A percentile compares a stretch with the other conserved stretches of the same genome.
Evolutionary conservation across 2,888 invertebrate species (phyloP).

Genomic region (Athalia circularis): DNA sequence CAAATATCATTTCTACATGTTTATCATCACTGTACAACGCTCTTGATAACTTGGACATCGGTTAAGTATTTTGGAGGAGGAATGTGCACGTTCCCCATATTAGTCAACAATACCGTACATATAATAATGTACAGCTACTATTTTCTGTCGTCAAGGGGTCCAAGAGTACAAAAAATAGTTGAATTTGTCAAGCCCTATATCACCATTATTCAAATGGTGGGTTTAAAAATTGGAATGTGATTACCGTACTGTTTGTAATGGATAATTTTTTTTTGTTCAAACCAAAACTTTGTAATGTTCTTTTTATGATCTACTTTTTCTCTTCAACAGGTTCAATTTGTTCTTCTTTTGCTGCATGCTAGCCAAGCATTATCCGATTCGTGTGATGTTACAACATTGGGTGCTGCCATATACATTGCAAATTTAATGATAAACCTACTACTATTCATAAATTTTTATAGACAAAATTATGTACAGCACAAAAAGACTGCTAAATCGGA

Average conservation of each 20-base stretch:
- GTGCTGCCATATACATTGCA: constrained; percentile 76
- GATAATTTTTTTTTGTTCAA: neutral
- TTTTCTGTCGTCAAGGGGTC: constrained; percentile 78
- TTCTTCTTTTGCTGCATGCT: constrained; percentile 77
- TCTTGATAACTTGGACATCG: constrained; percentile 78
- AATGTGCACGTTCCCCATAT: constrained; percentile 77
- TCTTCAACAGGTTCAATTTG: constrained; percentile 79
- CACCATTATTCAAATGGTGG: constrained; percentile 81
- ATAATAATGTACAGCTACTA: constrained; percentile 87
- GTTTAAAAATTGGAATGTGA: constrained; percentile 52
- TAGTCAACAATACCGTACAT: constrained; percentile 81
- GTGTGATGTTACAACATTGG: constrained; percentile 75
- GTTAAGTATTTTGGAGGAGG: constrained; percentile 80
- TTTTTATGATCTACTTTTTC: constrained; percentile 20
- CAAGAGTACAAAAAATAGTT: constrained; percentile 75
- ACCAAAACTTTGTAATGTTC: neutral
- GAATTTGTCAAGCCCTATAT: constrained; percentile 77
- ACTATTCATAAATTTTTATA: constrained; percentile 83
- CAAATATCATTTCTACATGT: constrained; percentile 84
- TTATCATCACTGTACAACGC: constrained; percentile 82
- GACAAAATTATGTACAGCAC: constrained; percentile 74
- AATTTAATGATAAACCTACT: constrained; percentile 80
- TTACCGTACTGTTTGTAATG: neutral
- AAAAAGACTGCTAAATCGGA: constrained; percentile 30
- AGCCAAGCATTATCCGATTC: constrained; percentile 74